Evolutionary conservation across 2,113 vertebrate genomes (phyloP).

Genomic region (Herpailurus yagouaroundi): DNA sequence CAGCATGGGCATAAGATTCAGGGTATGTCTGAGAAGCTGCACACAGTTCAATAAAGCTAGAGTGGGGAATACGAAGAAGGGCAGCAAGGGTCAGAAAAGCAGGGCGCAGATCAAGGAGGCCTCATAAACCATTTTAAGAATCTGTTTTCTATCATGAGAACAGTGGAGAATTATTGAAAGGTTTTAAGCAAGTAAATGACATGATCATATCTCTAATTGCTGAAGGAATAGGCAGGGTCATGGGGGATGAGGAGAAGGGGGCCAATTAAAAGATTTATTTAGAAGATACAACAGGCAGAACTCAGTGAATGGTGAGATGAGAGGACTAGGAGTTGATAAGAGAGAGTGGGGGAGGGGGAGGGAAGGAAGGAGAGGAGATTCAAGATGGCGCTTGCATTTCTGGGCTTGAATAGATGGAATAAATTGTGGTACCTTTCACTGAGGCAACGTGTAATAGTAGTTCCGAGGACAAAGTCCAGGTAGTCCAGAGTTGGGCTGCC

Average conservation of each 20-base stretch:
- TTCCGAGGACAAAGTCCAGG: background rate
- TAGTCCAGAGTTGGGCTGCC: background rate
- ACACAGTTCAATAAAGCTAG: background rate
- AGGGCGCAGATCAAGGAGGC: background rate
- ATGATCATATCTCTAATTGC: background rate
- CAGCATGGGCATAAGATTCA: background rate
- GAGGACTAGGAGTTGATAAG: background rate
- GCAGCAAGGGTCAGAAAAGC: background rate
- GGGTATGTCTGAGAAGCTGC: background rate
- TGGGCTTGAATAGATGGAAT: background rate
- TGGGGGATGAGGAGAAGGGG: background rate
- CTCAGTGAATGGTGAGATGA: background rate
- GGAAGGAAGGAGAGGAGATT: background rate
- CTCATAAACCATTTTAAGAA: background rate
- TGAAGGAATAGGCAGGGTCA: background rate
- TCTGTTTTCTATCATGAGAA: background rate
- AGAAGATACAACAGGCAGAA: background rate
- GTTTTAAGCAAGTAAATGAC: background rate
- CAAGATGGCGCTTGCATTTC: background rate
- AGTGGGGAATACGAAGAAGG: background rate
- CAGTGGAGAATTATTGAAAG: background rate
- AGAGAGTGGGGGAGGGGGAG: background rate
- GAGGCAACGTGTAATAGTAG: background rate
- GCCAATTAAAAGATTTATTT: background rate
- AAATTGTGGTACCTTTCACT: background rate